Base-by-base conservation (phyloP, 2,888 invertebrate genomes). In the Leptinotarsa tumamoca region DNA sequence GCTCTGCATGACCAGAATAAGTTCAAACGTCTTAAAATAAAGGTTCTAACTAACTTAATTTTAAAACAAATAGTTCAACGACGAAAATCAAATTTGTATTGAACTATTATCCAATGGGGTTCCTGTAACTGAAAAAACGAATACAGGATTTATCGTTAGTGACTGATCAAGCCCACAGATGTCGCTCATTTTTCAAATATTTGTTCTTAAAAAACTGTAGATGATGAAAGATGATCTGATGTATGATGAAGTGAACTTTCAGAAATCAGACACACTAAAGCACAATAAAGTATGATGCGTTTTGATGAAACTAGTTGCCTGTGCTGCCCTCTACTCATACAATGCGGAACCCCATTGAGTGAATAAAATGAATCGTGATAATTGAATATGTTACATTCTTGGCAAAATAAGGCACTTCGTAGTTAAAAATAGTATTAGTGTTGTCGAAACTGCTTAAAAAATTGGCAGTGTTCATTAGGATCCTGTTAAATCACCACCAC, bases 401-500 rank as follows among this genome's bases (percentile, higher is more conserved):
- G 72, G 75, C 67, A 43, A 69, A 17, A 66, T 58, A 74, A 78
- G 80, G 79, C 79, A 80, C 75, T 68, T 77, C 74, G 78, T 71
- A 70, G 21, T 74, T 71, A 72, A 73, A 58, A 72, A 70, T 75
- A 74, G 77, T 71, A 10, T 70, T 69, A 66, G 27, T 67, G 43
- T 66, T 58, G 74, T 58, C 71, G 66, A 71, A 70, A 70, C 70
- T 70, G 70, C 70, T 70, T 49, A 52, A 14, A 43, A 49, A 68
- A 51, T 67, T 78, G 82, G 83, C 84, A 84, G 83, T 83, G 82
- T 74, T 58, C 33, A 70, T 49, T 70, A 27, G 27, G 58, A 58
- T 58, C 23, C 58, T 67, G 43, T 68, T 66, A 71, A 75, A 78
- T 80, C 67, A 82, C 85, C 85, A 83, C 84, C 85, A 85, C 86